Evolutionary conservation across 64 coral and sea anemone species (phyloP), one percentile per base, ranked within the genome.

Genomic region (Astreopora myriophthalma): DNA sequence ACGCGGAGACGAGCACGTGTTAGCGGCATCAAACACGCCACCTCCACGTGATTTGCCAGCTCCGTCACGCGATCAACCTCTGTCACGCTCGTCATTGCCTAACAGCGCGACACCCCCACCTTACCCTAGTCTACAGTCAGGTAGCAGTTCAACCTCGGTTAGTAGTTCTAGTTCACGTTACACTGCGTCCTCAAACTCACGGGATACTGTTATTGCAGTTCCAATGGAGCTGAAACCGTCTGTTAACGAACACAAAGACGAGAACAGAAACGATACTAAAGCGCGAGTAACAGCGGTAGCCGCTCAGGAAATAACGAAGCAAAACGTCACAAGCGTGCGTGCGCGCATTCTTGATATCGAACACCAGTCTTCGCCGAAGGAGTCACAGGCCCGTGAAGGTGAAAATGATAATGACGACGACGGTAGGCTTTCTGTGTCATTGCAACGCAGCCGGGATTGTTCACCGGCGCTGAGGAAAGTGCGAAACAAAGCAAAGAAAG

Each of bases 211-310:
- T 57, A 19, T 25, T n/a, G 35, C 79, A 11, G 61, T 35, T 34
- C 10, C 79, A 23, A 10, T 83, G 8, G 57, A 83, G 25, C 4
- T 83, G 17, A 83, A 83, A 16, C 79, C 23, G 58, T 63, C 20
- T 83, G 20, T 31, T 34, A 64, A 13, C 57, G 79, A 83, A n/a
- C 22, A 51, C 26, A 78, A 31, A 38, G 79, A 83, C 57, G 79
- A 83, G 17, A 83, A 83, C 10, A 58, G 79, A 24, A 83, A 83
- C 10, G 79, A 83, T 4, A 83, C 79, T 64, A 49, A 78, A 52
- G 6, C 40, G 30, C 32, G 13, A 13, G 57, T 64, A 1, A 37
- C 30, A 2, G 10, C 79, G 29, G 57, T 19, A 20, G 30, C 51
- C 28, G 8, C 61, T 37, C 79, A 83, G 10, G 79, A 83, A 22